Conservation (phyloP, 2,113 vertebrate species). For the Mystacornis crossleyi region DNA sequence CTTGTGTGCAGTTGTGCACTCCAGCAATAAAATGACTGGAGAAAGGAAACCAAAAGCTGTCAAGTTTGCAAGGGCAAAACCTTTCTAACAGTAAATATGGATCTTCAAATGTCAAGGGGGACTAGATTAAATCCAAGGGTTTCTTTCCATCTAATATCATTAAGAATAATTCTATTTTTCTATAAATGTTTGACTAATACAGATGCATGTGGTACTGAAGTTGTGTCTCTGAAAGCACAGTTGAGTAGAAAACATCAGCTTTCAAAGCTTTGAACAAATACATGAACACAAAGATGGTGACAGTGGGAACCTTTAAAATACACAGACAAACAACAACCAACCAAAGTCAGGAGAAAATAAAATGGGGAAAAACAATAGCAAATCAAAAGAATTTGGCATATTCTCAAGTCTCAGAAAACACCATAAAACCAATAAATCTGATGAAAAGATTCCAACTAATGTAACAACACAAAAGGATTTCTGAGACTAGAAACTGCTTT, state of each 20-base stretch:
- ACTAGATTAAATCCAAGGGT: background rate
- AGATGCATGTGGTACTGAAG: background rate
- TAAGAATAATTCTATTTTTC: background rate
- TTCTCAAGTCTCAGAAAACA: background rate
- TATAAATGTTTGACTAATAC: background rate
- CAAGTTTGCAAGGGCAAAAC: background rate
- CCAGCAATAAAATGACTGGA: background rate
- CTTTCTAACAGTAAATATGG: background rate
- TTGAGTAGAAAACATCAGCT: background rate
- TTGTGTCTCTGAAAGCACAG: background rate
- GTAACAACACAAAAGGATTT: background rate
- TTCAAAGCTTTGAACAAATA: background rate
- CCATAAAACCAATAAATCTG: background rate
- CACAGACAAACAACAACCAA: background rate
- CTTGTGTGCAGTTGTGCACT: background rate
- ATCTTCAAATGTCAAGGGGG: background rate
- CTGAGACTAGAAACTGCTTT: background rate
- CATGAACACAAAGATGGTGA: background rate
- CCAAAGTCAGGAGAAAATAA: background rate
- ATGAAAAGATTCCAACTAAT: background rate
- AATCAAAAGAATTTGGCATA: background rate
- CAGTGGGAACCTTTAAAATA: background rate
- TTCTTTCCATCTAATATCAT: background rate
- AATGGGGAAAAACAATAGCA: background rate
- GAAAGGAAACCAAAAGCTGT: background rate